Percentiles rank a stretch among this genome's conserved stretches.
Evolutionary conservation across 1,140 invertebrate genomes (phyloP).

Genomic region (Andricus grossulariae): DNA sequence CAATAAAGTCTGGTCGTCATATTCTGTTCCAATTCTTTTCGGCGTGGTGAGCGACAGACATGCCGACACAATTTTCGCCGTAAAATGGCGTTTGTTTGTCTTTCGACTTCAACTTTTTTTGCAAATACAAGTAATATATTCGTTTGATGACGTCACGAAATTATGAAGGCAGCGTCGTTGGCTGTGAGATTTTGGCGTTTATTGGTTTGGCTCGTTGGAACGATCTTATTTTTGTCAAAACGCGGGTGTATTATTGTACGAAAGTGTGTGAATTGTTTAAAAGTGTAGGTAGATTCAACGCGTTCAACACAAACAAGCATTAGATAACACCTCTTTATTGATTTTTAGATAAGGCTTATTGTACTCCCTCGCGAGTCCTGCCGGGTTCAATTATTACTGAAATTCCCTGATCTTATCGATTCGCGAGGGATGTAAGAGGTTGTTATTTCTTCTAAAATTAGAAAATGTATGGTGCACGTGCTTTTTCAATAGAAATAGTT

Average conservation of each 20-base stretch:
- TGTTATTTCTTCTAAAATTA: no score
- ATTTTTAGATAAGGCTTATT: constrained; percentile 1
- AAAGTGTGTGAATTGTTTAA: neutral
- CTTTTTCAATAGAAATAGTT: no score
- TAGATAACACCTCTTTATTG: neutral
- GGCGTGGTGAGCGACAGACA: no score
- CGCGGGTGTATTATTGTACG: no score
- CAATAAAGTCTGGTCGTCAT: neutral
- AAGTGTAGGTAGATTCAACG: neutral
- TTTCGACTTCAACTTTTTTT: neutral
- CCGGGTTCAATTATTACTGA: neutral
- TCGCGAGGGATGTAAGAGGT: no score
- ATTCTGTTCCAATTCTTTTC: no score
- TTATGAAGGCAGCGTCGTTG: no score
- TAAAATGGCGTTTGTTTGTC: constrained; percentile 4
- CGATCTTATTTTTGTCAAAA: no score
- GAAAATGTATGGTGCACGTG: no score
- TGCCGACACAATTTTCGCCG: no score
- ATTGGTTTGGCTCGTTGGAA: neutral
- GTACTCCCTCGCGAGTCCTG: neutral
- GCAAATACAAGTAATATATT: neutral
- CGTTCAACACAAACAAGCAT: neutral
- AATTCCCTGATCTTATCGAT: neutral
- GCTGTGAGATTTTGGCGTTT: neutral
- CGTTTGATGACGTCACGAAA: neutral